These are phyloP conservation scores for Mallotus villosus DNA, from an alignment of 2,797 vertebrate species.

Conservation along the genomic window DNA sequence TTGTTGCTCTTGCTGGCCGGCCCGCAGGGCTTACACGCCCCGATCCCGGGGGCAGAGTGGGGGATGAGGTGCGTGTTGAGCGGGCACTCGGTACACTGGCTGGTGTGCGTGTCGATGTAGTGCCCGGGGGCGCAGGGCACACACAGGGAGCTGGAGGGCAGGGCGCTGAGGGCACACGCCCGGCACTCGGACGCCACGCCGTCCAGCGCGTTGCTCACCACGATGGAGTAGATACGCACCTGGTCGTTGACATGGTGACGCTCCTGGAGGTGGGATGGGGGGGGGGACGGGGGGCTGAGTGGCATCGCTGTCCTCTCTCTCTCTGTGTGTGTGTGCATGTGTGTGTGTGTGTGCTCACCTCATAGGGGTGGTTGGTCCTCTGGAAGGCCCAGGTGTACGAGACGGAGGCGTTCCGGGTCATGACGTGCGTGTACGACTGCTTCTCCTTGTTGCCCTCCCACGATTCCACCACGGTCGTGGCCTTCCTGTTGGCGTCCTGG, in stretches of 20 bases:
- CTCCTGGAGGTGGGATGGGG: constrained; percentile 67
- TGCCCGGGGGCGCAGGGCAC: constrained; percentile 91
- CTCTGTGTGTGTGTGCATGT: background rate
- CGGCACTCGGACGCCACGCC: constrained; percentile 87
- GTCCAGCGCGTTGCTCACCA: constrained; percentile 84
- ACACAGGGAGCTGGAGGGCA: constrained; percentile 82
- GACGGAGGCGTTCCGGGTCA: constrained; percentile 91
- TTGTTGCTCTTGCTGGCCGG: constrained; percentile 87
- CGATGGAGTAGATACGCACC: constrained; percentile 91
- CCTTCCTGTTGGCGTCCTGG: constrained; percentile 93
- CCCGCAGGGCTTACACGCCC: constrained; percentile 89
- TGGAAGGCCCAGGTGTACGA: constrained; percentile 98
- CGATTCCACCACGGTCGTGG: constrained; percentile 92
- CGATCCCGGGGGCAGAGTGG: constrained; percentile 80
- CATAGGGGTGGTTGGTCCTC: constrained; percentile 88
- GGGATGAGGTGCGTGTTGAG: constrained; percentile 85
- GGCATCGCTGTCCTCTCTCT: background rate
- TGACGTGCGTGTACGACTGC: constrained; percentile 87
- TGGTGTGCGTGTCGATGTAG: constrained; percentile 87
- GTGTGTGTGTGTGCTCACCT: constrained; percentile 77
- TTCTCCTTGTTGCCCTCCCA: constrained; percentile 90
- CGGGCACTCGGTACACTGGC: constrained; percentile 88
- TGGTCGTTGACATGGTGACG: constrained; percentile 85
- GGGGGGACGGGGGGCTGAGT: background rate
- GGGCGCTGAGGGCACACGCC: constrained; percentile 86